Base-by-base conservation (phyloP, 2,113 vertebrate genomes). In the Cryptoleucopteryx plumbea region DNA sequence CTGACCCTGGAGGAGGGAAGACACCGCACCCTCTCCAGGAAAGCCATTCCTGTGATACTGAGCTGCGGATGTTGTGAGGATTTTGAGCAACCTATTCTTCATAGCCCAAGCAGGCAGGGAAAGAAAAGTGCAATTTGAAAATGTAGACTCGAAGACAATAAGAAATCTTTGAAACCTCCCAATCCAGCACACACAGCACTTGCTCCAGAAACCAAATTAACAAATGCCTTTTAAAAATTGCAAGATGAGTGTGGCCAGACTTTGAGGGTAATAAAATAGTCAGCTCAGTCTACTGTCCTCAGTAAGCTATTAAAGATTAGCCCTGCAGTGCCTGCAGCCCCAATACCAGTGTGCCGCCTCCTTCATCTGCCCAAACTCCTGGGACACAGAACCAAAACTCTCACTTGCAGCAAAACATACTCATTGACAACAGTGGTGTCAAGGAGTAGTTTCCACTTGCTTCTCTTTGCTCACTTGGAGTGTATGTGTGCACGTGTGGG, bases 381-480 rank as follows among this genome's bases (percentile, higher is more conserved):
- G 65, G 70, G 68, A 40, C 31, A 66, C 42, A 53, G 40, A 82
- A 48, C 31, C n/a, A 72, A 34, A 93, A 4, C 13, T 52, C 34
- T 87, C 58, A 38, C 42, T 90, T 19, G 55, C 42, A 88, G 74
- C 53, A 83, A 67, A 85, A 56, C 38, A 16, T 11, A 12, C 48
- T 61, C 40, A 29, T 1, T 88, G 93, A 56, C 68, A 88, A 23
- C 40, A 72, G 52, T 12, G n/a, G 66, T 74, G 91, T 75, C 78
- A 75, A 93, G 86, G 48, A 93, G 45, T 74, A 86, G 83, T 22
- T 92, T 88, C 73, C 66, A 89, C 77, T 62, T 13, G 59, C 40
- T 85, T 85, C 73, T 36, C 78, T 81, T 93, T 88, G 63, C 92
- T 96, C 82, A 73, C 52, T 91, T 84, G 63, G n/a, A 66, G 82